Evolutionary conservation across 2,888 invertebrate species (phyloP), one percentile per base, ranked within the genome.

Genomic region (Gerris lacustris): DNA sequence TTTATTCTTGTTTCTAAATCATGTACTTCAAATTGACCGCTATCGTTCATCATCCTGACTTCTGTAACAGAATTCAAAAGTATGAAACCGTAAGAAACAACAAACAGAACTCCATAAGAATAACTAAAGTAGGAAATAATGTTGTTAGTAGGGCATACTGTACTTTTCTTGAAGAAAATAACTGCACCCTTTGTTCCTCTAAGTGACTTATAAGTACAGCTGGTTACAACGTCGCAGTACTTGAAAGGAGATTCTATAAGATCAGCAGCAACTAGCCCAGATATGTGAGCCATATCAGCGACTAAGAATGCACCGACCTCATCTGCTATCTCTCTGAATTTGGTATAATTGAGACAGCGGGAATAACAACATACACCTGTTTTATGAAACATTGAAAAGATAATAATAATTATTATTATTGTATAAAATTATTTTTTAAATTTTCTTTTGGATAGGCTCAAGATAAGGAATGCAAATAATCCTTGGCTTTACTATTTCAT

Each of bases 181-280:
- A 69, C 45, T 0, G 44, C 47, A 67, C 45, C 73, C 70, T 83
- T 87, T 9, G 87, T 96, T 0, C 92, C 91, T 79, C 91, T 85
- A 45, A 97, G 83, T 6, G 95, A 95, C 79, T 96, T 96, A 81
- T 96, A 96, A 0, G 96, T 96, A 0, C 96, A 96, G 0, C 95
- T 94, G 0, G 91, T 90, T 6, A 97, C 96, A 74, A 97, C 86
- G 80, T 97, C 95, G 77, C 91, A 88, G 81, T 88, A 87, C 78
- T 91, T 88, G 79, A 96, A 95, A 1, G 96, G 96, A 78, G 88
- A 89, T 5, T 95, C 91, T 73, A 93, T 90, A 6, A 93, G 81
- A 82, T 89, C 90, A 76, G 95, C 91, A 72, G 96, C 90, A 31
- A 96, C 92, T 66, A 96, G 83, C 47, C 96, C 96, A 47, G 94